Percentiles rank a stretch among this genome's conserved stretches.
Evolutionary conservation across 1,140 invertebrate genomes (phyloP).

Genomic region (Drosophila prosaltans): DNA sequence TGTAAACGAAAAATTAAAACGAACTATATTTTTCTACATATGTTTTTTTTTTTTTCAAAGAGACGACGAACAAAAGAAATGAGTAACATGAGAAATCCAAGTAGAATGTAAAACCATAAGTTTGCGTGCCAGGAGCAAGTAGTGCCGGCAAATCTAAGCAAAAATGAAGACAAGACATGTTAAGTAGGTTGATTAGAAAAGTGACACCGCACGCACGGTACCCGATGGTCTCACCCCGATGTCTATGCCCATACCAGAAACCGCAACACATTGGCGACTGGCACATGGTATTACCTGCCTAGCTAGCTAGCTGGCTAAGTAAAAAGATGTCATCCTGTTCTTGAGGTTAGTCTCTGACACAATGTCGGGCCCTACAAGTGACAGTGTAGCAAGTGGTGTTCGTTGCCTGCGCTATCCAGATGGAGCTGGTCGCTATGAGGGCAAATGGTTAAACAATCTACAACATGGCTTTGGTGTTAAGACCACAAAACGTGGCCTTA

Average conservation of each 20-base stretch:
- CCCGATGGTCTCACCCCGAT: neutral
- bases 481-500: constrained; percentile 40
- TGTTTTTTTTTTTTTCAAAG: constrained; percentile 11
- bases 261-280: constrained; percentile 6
- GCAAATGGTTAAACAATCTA: constrained; percentile 43
- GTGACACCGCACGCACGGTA: constrained; percentile 49
- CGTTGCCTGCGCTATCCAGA: constrained; percentile 56
- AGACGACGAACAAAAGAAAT: neutral
- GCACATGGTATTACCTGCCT: constrained; percentile 48
- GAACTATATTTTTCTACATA: constrained; percentile 53
- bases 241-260: neutral
- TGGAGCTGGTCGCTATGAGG: constrained; percentile 45
- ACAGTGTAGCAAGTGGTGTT: constrained; percentile 31
- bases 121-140: constrained; percentile 53
- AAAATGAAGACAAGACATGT: constrained; percentile 64
- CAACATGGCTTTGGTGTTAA: constrained; percentile 59
- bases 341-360: constrained; percentile 35
- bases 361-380: constrained; percentile 56
- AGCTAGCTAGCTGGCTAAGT: constrained; percentile 25
- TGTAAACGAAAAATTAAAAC: constrained; percentile 58
- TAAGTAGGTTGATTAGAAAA: constrained; percentile 70
- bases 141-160: constrained; percentile 1
- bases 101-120: constrained; percentile 29
- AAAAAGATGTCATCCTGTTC: constrained; percentile 15
- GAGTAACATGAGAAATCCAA: neutral